These are phyloP conservation scores for Morinoia aosen DNA, from an alignment of 2,888 invertebrate species.

Conservation along the genomic window DNA sequence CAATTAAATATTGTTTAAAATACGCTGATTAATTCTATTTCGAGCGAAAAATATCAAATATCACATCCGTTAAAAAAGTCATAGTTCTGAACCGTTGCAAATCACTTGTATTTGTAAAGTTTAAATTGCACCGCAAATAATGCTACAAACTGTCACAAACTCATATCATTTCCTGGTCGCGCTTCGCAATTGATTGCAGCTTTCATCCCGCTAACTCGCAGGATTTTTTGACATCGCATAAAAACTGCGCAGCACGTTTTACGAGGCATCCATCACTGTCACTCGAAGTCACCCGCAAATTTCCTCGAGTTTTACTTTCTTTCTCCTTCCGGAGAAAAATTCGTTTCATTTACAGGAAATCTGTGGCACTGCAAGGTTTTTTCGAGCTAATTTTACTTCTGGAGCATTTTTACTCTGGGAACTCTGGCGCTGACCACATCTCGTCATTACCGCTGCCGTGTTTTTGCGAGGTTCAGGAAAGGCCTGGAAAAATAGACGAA, in stretches of 20 bases:
- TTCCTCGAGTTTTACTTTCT: neutral
- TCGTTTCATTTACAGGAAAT: conserved; percentile 13
- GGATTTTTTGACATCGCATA: neutral
- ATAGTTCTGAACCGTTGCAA: too few species aligned
- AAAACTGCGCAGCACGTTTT: neutral
- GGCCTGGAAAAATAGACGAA: neutral
- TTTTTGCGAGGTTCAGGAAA: neutral
- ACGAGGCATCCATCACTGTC: neutral
- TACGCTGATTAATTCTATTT: too few species aligned
- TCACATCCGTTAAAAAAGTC: too few species aligned
- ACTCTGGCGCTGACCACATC: neutral
- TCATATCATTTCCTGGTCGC: too few species aligned
- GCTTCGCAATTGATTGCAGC: neutral
- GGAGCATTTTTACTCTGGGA: neutral
- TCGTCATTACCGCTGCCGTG: conserved; percentile 14
- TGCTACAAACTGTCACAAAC: too few species aligned
- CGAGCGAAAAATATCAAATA: too few species aligned
- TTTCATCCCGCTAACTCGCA: neutral
- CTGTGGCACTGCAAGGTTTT: neutral
- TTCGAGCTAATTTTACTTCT: neutral
- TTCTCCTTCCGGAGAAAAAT: neutral
- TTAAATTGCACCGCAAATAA: neutral
- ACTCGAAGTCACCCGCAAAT: neutral
- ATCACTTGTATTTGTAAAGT: too few species aligned
- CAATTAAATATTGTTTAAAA: too few species aligned